Base-by-base conservation (phyloP, 2,797 vertebrate genomes). In the Brachyrhaphis roseni region DNA sequence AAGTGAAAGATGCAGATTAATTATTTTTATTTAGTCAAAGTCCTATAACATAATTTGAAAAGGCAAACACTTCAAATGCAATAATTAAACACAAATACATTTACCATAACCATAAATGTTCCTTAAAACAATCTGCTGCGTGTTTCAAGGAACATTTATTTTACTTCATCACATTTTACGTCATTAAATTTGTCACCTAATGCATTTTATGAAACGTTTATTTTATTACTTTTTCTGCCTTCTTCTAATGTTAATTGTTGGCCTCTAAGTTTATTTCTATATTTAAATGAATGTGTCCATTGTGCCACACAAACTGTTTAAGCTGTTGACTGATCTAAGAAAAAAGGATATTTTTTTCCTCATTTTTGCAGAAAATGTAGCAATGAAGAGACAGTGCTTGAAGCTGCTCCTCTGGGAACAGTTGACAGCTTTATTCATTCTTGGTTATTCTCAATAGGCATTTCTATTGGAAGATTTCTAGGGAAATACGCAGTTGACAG, bases 371-470 rank as follows among this genome's bases (percentile, higher is more conserved):
- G 45, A 70, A 64, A 76, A 73, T 87, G 68, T 84, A 84, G 87
- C 80, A 90, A 82, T 62, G 75, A 86, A 77, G 41, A 75, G 78
- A 68, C 47, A 74, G 78, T 66, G 89, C 78, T 89, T 84, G 76
- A 79, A 86, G 81, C 49, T 79, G 51, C 75, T 89, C 90, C 87
- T 80, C 43, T 34, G 88, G 84, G 90, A 90, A 49, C 75, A 74
- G 81, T 85, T 93, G 93, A 93, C 92, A 93, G 92, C 82, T 91
- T 83, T 88, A 91, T 91, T 91, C 86, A 86, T 83, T 89, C 80
- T 81, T 82, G 72, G 76, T 83, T 89, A 81, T 88, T 85, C 87
- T 90, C 88, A 74, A 59, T 70, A 78, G 86, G 75, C 82, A 71
- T 84, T 87, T 89, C 71, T 53, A 84, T 45, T 75, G 81, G 87